Base-by-base conservation (phyloP, 2,888 invertebrate species). In the Bunonema sp. region DNA sequence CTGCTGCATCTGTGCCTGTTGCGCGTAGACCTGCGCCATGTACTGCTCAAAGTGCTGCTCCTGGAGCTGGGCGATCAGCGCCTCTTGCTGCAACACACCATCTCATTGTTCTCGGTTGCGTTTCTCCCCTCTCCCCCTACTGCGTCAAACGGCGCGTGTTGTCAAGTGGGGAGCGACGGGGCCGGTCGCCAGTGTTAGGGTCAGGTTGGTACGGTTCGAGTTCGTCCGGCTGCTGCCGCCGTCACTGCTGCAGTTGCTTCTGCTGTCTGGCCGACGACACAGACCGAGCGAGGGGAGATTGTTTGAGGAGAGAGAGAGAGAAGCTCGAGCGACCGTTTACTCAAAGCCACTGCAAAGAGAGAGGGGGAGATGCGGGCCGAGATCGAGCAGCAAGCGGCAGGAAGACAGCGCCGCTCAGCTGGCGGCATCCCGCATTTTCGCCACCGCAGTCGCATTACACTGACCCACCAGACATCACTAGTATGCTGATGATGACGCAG, bases 11-110 rank as follows among this genome's bases (percentile, higher is more conserved):
- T 54, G 47, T 12, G 44, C 23, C 36, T 44, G 46, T 30, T 42
- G 39, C 1, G 51, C 51, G 40, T 54, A 54, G 12, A 91, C 74
- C 70, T 93, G 93, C 61, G 89, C 85, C 79, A 97, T 88, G 70
- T 97, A 97, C 68, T 93, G 91, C 69, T 89, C 86, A 70, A 89
- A 97, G 71, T 99, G 97, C 67, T 97, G 89, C 59, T 91, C 91
- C 72, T 99, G 97, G 34, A 99, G 74, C 69, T 93, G 91, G 41
- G 82, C 77, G 43, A 97, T 85, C 21, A 99, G 75, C 31, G 84
- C 79, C 0, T 84, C 87, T 76, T 97, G 97, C 76, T 91, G 81
- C 28, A 67, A 64, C 39, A 39, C 29, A 42, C 26, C 30, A 2
- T n/a, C 31, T 31, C n/a, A 16, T 7, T 7, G 16, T 2, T 19